These are phyloP conservation scores for Speoplatyrhinus poulsoni DNA, from an alignment of 2,113 vertebrate species.

Conservation along the genomic window DNA sequence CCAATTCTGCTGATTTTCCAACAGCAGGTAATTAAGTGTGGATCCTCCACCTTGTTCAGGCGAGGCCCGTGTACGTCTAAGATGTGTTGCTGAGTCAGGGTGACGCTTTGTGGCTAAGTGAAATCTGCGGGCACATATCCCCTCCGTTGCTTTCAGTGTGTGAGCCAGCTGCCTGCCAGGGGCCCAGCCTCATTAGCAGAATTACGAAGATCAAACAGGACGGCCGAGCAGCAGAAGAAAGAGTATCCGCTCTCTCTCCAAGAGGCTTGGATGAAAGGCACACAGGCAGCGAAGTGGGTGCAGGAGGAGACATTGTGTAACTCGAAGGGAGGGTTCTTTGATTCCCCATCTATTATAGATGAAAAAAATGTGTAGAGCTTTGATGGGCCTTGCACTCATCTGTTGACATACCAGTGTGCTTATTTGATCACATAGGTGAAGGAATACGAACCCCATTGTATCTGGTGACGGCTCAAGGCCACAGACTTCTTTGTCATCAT, in stretches of 20 bases:
- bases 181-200: slow-evolving; percentile 75
- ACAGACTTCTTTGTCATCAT: not conserved
- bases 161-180: slow-evolving; percentile 74
- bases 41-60: slow-evolving; percentile 47
- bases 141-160: slow-evolving; percentile 63
- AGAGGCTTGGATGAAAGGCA: slow-evolving; percentile 72
- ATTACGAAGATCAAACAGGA: slow-evolving; percentile 77
- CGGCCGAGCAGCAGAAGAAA: slow-evolving; percentile 69
- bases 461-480: not conserved
- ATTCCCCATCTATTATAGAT: slow-evolving; percentile 65
- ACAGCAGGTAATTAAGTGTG: slow-evolving; percentile 52
- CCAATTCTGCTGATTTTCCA: slow-evolving; percentile 55
- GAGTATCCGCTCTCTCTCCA: slow-evolving; percentile 64
- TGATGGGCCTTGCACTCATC: slow-evolving; percentile 48
- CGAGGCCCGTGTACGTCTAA: slow-evolving; percentile 34
- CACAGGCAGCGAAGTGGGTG: slow-evolving; percentile 53
- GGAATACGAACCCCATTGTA: slow-evolving; percentile 15
- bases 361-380: slow-evolving; percentile 56
- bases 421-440: slow-evolving; percentile 26
- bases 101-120: slow-evolving; percentile 54
- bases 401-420: slow-evolving; percentile 50
- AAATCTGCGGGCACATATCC: slow-evolving; percentile 61
- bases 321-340: slow-evolving; percentile 60
- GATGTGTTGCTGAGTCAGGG: slow-evolving; percentile 70
- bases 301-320: slow-evolving; percentile 67